Percentiles rank a stretch among this genome's conserved stretches.
These are phyloP conservation scores for Agrochola lota DNA, from an alignment of 2,888 invertebrate genomes.

Conservation along the genomic window DNA sequence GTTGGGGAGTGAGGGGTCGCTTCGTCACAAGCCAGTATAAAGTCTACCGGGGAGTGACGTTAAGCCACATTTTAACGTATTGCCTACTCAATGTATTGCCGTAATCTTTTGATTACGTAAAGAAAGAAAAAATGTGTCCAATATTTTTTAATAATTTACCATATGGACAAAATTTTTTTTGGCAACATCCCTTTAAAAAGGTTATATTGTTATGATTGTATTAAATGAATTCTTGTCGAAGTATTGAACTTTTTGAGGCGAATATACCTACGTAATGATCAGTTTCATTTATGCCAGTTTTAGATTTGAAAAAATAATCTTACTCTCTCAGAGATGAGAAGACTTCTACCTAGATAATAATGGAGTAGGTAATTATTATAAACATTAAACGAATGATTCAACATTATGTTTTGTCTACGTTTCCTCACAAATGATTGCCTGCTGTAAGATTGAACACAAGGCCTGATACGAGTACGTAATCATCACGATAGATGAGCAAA, in stretches of 20 bases:
- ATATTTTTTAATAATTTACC: no score
- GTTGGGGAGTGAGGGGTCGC: no score
- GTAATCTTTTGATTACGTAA: no score
- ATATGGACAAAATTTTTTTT: no score
- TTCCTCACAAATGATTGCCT: conserved; percentile 38
- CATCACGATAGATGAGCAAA: conserved; percentile 11
- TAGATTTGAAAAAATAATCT: background rate
- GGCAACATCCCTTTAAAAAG: no score
- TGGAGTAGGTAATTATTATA: conserved; percentile 9
- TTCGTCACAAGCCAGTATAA: no score
- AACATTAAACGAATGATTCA: conserved; percentile 14
- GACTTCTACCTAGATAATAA: background rate
- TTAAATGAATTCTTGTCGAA: background rate
- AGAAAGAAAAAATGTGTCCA: no score
- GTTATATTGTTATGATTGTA: no score
- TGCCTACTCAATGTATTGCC: no score
- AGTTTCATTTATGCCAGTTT: background rate
- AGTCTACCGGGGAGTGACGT: no score
- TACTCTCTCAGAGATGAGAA: background rate
- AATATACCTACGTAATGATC: background rate
- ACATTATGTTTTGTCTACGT: conserved; percentile 36
- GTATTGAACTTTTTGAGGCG: background rate
- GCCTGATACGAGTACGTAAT: conserved; percentile 22
- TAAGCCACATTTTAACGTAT: no score
- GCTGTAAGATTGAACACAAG: conserved; percentile 40